Percentiles rank a stretch among this genome's conserved stretches.
Evolutionary conservation across 2,797 vertebrate species (phyloP).

Genomic region (Gallirallus australis): DNA sequence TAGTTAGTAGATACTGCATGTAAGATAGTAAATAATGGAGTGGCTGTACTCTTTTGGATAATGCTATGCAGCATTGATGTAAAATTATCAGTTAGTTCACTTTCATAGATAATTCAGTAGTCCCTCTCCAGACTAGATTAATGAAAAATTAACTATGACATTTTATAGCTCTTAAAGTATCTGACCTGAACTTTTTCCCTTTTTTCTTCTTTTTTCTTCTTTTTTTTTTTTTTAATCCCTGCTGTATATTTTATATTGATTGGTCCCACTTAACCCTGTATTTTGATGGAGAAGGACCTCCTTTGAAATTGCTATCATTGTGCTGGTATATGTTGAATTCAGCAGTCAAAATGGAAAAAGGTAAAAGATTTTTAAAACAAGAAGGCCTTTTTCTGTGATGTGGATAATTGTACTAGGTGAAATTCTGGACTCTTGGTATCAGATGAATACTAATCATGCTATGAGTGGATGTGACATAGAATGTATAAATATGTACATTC

Average conservation of each 20-base stretch:
- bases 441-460: not conserved
- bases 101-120: constrained; percentile 63
- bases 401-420: not conserved
- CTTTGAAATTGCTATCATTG: not conserved
- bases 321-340: not conserved
- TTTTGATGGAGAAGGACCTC: constrained; percentile 1
- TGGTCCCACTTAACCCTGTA: constrained; percentile 33
- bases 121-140: not conserved
- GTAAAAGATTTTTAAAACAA: not conserved
- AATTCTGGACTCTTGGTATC: not conserved
- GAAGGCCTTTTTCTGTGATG: not conserved
- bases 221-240: not conserved
- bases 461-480: not conserved
- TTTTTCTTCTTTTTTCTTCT: not conserved
- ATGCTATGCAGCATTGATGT: constrained; percentile 24
- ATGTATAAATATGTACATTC: not conserved
- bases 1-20: not conserved
- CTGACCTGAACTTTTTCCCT: constrained; percentile 15
- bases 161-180: constrained; percentile 35
- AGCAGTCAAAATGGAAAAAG: not conserved
- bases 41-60: not conserved
- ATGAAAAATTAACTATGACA: constrained; percentile 59
- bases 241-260: constrained; percentile 47
- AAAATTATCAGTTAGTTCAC: constrained; percentile 43
- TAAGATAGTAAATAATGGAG: constrained; percentile 13